Percentiles rank a stretch among this genome's conserved stretches.
Evolutionary conservation across 2,888 invertebrate genomes (phyloP).

Genomic region (Megastigmus dorsalis): DNA sequence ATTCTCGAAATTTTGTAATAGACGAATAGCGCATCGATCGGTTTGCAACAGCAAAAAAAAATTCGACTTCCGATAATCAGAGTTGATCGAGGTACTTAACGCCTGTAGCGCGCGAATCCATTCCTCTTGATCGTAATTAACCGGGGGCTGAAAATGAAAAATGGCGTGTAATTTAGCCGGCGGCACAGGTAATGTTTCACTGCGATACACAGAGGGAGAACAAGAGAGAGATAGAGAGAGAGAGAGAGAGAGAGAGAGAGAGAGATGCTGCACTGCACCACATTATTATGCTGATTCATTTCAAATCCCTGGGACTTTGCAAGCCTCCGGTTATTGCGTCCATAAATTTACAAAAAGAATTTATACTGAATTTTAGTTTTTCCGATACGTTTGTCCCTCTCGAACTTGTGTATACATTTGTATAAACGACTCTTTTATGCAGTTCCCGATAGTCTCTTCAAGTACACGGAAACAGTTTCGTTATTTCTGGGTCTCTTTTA

Average conservation of each 20-base stretch:
- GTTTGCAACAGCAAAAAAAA: too few species aligned
- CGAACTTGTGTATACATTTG: too few species aligned
- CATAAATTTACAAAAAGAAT: constrained; percentile 56
- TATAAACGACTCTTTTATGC: too few species aligned
- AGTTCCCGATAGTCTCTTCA: too few species aligned
- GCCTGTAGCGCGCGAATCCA: neutral
- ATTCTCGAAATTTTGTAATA: too few species aligned
- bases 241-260: too few species aligned
- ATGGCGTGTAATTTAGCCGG: neutral
- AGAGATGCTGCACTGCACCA: constrained; percentile 16
- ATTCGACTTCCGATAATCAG: too few species aligned
- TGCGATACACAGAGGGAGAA: neutral
- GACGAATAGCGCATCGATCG: too few species aligned
- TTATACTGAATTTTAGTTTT: neutral
- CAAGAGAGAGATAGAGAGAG: too few species aligned
- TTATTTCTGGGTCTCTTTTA: too few species aligned
- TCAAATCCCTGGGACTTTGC: constrained; percentile 53
- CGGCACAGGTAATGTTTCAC: constrained; percentile 7
- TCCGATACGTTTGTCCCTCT: neutral
- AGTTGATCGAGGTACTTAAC: too few species aligned
- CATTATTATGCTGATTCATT: constrained; percentile 60
- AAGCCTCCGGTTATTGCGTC: constrained; percentile 57
- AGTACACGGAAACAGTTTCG: too few species aligned
- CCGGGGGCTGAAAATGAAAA: neutral
- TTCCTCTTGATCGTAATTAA: neutral